A percentile compares a stretch with the other conserved stretches of the same genome.
Conservation (phyloP, 2,797 vertebrate genomes). For the Propithecus deckenii region DNA sequence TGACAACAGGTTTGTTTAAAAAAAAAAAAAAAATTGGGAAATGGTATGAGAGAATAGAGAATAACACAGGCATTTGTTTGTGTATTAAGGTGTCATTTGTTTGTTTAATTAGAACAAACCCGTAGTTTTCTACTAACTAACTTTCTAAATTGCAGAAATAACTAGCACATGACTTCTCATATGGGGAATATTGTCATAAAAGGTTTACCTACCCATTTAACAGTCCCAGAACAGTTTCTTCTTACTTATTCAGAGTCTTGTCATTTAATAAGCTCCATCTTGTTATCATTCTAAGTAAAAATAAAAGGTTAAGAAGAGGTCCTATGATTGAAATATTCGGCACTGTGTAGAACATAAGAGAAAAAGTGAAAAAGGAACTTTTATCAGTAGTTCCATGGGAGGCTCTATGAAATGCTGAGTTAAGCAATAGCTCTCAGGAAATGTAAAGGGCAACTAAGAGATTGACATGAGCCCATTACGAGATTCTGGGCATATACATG, state of each 20-base stretch:
- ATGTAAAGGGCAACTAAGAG: neutral
- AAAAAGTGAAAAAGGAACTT: neutral
- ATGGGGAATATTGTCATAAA: conserved; percentile 43
- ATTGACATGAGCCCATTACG: neutral
- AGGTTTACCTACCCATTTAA: neutral
- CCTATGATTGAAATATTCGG: neutral
- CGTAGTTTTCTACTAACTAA: conserved; percentile 67
- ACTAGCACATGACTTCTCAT: neutral
- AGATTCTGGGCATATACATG: neutral
- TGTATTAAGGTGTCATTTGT: conserved; percentile 73
- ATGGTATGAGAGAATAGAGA: conserved; percentile 66
- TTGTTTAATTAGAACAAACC: conserved; percentile 78
- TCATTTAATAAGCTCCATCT: neutral
- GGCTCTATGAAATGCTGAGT: neutral
- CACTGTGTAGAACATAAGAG: neutral
- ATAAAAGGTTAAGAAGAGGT: neutral
- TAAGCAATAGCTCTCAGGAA: neutral
- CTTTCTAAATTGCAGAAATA: conserved; percentile 69
- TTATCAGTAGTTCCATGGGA: neutral
- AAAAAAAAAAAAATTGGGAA: conserved; percentile 60
- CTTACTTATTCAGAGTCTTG: neutral
- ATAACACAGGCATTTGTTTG: conserved; percentile 69
- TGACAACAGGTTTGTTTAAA: conserved; percentile 77
- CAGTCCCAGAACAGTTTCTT: neutral
- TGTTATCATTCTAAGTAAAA: neutral